Conservation (phyloP, 2,888 invertebrate genomes). For the Heteropelma amictum region DNA sequence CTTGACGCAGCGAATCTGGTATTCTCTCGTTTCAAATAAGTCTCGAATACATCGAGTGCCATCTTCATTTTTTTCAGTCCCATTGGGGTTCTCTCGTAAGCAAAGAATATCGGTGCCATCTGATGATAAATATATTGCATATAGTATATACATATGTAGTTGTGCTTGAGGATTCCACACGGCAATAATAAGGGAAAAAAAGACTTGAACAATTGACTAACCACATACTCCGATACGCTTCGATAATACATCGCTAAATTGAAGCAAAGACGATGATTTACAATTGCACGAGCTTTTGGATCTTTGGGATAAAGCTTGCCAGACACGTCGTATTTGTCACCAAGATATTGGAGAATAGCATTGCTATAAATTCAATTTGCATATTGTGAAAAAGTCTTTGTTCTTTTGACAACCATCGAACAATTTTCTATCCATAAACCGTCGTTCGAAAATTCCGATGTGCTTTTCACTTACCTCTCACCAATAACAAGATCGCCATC, state of each 20-base stretch:
- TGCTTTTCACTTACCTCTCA: slow-evolving; percentile 80
- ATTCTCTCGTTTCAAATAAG: slow-evolving; percentile 82
- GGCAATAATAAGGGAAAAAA: not conserved
- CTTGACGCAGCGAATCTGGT: slow-evolving; percentile 84
- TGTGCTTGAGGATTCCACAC: not conserved
- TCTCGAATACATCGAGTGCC: slow-evolving; percentile 83
- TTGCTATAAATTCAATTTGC: slow-evolving; percentile 77
- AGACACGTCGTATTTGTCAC: slow-evolving; percentile 85
- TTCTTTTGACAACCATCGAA: not conserved
- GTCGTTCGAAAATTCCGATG: slow-evolving; percentile 2
- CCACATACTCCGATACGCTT: slow-evolving; percentile 83
- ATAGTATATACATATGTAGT: not conserved
- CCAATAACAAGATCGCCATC: slow-evolving; percentile 88
- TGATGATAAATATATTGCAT: slow-evolving; percentile 70
- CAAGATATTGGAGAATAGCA: slow-evolving; percentile 85
- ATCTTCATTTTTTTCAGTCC: slow-evolving; percentile 85
- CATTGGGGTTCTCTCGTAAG: slow-evolving; percentile 84
- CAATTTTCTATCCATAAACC: not conserved
- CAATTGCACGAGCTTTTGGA: slow-evolving; percentile 83
- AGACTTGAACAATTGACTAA: slow-evolving; percentile 74
- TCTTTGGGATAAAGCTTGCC: slow-evolving; percentile 86
- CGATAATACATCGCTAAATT: slow-evolving; percentile 88
- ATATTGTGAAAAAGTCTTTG: not conserved
- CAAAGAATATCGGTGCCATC: slow-evolving; percentile 89
- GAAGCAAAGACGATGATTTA: slow-evolving; percentile 89